Percentiles rank a stretch among this genome's conserved stretches.
Conservation (phyloP, 2,888 invertebrate species). For the Philereme transversata region DNA sequence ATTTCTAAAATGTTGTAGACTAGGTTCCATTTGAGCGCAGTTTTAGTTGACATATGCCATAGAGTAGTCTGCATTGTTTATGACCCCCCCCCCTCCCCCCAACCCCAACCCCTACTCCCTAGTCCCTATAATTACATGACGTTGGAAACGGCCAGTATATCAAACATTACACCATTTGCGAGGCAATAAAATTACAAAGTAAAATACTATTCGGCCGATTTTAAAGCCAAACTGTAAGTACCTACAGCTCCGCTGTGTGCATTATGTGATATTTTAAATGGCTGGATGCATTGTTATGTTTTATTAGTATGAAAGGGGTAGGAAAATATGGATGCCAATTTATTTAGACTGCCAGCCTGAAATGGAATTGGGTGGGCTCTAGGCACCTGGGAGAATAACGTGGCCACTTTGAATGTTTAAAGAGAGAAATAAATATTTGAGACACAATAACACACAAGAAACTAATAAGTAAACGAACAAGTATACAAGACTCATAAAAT, state of each 20-base stretch:
- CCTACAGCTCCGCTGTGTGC: slow-evolving; percentile 6
- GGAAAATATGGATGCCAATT: too few species aligned
- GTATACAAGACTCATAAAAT: too few species aligned
- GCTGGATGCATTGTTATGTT: slow-evolving; percentile 7
- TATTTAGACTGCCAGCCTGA: too few species aligned
- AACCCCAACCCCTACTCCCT: background rate
- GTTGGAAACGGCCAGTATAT: slow-evolving; percentile 50
- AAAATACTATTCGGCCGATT: slow-evolving; percentile 47
- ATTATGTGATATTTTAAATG: slow-evolving; percentile 10
- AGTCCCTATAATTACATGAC: slow-evolving; percentile 36
- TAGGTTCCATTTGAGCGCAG: background rate
- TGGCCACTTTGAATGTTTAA: too few species aligned
- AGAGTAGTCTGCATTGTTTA: background rate
- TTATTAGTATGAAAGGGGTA: background rate
- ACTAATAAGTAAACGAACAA: too few species aligned
- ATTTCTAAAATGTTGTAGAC: too few species aligned
- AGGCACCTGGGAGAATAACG: too few species aligned
- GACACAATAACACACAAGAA: too few species aligned
- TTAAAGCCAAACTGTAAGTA: slow-evolving; percentile 15
- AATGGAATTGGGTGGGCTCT: too few species aligned
- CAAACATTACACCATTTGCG: slow-evolving; percentile 58
- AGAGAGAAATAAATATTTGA: too few species aligned
- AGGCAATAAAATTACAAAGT: slow-evolving; percentile 71
- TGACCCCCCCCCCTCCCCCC: background rate
- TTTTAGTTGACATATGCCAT: background rate